phyloP scores from a whole-genome alignment of 1,140 invertebrate species.

The Hycleus cichorii region DNA sequence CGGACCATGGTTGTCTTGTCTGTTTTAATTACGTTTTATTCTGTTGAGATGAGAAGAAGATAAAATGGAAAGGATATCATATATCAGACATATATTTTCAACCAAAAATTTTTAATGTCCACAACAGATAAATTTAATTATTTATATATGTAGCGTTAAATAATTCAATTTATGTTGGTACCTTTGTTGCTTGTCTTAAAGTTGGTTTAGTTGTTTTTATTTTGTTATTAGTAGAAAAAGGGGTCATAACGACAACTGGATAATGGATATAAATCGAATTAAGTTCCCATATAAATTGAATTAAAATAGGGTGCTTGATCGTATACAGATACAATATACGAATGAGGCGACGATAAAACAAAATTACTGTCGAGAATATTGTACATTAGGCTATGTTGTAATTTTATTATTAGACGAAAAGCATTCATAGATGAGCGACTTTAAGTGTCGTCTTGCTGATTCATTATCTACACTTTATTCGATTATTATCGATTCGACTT shows the following conservation, averaged over 20 bases:
- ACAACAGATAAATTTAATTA: too few relatives aligned
- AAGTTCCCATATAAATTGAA: slow-evolving; percentile 20
- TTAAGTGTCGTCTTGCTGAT: slow-evolving; percentile 5
- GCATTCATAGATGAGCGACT: slow-evolving; percentile 4
- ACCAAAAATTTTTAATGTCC: too few relatives aligned
- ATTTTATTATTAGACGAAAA: slow-evolving; percentile 17
- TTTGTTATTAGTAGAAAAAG: neutral
- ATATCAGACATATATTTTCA: slow-evolving; percentile 16
- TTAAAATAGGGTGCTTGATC: slow-evolving; percentile 12
- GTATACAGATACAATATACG: too few relatives aligned
- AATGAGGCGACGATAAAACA: slow-evolving; percentile 23
- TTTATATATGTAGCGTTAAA: too few relatives aligned
- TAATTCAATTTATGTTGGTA: neutral
- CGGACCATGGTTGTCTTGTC: slow-evolving; percentile 29
- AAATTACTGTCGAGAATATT: slow-evolving; percentile 29
- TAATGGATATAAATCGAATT: slow-evolving; percentile 23
- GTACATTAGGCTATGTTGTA: slow-evolving; percentile 26
- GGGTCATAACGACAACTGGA: slow-evolving; percentile 7
- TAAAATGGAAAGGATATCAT: slow-evolving; percentile 19
- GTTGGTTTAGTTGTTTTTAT: too few relatives aligned
- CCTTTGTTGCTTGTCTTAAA: neutral
- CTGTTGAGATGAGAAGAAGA: slow-evolving; percentile 28
- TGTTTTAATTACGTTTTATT: slow-evolving; percentile 33
- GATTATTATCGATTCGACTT: slow-evolving; percentile 1
- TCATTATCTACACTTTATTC: slow-evolving; percentile 5